Percentiles rank a stretch among this genome's conserved stretches.
Evolutionary conservation across 1,140 invertebrate species (phyloP).

Genomic region (Saxidomus purpurata): DNA sequence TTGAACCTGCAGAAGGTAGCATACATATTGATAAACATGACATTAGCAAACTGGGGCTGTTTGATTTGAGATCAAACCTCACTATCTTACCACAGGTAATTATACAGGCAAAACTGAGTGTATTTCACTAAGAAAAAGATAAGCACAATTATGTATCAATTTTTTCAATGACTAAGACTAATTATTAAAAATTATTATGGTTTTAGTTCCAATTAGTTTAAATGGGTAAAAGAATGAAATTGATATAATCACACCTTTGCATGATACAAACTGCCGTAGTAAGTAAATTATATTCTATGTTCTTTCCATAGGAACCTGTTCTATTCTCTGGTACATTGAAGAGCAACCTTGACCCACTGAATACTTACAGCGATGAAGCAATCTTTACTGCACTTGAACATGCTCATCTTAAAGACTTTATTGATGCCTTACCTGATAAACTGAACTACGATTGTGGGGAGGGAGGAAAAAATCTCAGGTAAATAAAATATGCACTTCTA

Average conservation of each 20-base stretch:
- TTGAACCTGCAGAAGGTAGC: conserved; percentile 90
- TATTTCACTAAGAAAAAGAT: too few relatives aligned
- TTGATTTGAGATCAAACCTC: conserved; percentile 91
- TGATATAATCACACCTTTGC: too few relatives aligned
- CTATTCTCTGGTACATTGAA: conserved; percentile 93
- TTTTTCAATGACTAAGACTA: too few relatives aligned
- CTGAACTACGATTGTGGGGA: conserved; percentile 84
- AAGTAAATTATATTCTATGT: too few relatives aligned
- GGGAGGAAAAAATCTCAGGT: conserved; percentile 86
- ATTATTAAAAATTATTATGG: too few relatives aligned
- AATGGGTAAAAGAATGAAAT: too few relatives aligned
- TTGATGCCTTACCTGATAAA: conserved; percentile 75
- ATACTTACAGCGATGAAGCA: conserved; percentile 90
- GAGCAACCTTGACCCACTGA: conserved; percentile 95
- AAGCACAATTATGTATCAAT: too few relatives aligned
- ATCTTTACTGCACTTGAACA: conserved; percentile 92
- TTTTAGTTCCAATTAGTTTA: too few relatives aligned
- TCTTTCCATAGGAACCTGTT: conserved; percentile 91
- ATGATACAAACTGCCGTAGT: too few relatives aligned
- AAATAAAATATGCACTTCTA: too few relatives aligned
- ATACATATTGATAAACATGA: conserved; percentile 96
- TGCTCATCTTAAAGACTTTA: conserved; percentile 85
- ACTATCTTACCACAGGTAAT: conserved; percentile 95
- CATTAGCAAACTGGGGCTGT: conserved; percentile 84
- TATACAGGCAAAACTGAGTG: too few relatives aligned